A percentile compares a stretch with the other conserved stretches of the same genome.
phyloP scores from a whole-genome alignment of 2,888 invertebrate species.

The Oligia fasciuncula region DNA sequence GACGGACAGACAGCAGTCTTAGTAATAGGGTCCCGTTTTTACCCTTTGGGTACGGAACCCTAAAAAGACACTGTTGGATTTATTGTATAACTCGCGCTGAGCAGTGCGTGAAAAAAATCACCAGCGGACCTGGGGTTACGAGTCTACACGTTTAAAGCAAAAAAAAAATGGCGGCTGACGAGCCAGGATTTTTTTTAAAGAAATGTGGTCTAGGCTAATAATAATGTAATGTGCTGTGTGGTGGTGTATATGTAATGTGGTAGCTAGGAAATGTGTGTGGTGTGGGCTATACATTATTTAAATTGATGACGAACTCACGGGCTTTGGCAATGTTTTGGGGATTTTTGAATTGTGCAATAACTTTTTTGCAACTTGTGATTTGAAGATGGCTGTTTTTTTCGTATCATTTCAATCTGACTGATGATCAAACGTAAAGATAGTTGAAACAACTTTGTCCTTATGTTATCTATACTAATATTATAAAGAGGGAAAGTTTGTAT shows the following conservation, averaged over 20 bases:
- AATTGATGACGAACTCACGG: constrained; percentile 2
- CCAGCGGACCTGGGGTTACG: not conserved
- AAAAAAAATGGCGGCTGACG: constrained; percentile 55
- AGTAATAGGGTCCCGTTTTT: no score
- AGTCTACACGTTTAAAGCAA: constrained; percentile 40
- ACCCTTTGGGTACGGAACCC: no score
- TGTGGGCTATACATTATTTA: constrained; percentile 9
- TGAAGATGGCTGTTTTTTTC: not conserved
- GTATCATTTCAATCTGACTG: not conserved
- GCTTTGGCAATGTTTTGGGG: not conserved
- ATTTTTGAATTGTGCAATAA: not conserved
- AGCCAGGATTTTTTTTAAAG: constrained; percentile 52
- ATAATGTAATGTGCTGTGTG: no score
- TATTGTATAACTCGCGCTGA: not conserved
- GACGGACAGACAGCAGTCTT: no score
- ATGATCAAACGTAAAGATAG: not conserved
- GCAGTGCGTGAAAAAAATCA: no score
- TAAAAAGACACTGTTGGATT: no score
- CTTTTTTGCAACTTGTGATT: not conserved
- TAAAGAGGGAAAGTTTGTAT: not conserved
- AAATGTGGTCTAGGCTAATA: constrained; percentile 31
- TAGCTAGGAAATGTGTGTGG: no score
- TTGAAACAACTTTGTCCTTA: not conserved
- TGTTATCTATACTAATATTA: not conserved
- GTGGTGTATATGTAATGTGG: no score